These are phyloP conservation scores for Bicyclus anynana DNA, from an alignment of 1,140 invertebrate species.

Conservation along the genomic window DNA sequence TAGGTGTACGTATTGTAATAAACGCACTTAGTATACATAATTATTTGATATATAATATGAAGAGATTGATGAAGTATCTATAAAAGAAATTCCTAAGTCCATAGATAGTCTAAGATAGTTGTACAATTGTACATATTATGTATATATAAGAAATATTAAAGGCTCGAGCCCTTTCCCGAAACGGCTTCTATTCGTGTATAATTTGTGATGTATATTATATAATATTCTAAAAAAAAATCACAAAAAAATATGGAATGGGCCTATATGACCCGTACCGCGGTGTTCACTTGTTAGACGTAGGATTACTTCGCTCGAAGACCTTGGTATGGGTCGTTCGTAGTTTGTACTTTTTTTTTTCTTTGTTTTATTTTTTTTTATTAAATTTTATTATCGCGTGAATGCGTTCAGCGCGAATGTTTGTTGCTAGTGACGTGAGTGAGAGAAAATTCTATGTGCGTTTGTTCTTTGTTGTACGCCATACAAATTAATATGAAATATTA, in stretches of 20 bases:
- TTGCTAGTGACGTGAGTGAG: slow-evolving; percentile 49
- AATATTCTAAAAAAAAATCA: slow-evolving; percentile 51
- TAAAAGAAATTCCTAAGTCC: slow-evolving; percentile 43
- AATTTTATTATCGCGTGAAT: slow-evolving; percentile 61
- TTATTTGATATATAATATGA: slow-evolving; percentile 3
- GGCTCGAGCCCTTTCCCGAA: slow-evolving; percentile 41
- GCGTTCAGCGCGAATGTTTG: slow-evolving; percentile 49
- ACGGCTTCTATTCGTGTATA: slow-evolving; percentile 48
- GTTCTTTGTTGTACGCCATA: slow-evolving; percentile 63
- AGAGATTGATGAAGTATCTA: slow-evolving; percentile 24
- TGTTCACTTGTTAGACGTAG: slow-evolving; percentile 26
- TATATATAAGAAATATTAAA: slow-evolving; percentile 47
- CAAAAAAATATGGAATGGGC: slow-evolving; percentile 60
- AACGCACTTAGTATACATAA: slow-evolving; percentile 9
- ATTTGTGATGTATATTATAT: slow-evolving; percentile 56
- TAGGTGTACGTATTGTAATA: slow-evolving; percentile 5
- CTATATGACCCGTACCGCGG: slow-evolving; percentile 43
- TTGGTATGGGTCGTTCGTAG: slow-evolving; percentile 40
- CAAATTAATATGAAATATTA: slow-evolving; percentile 24
- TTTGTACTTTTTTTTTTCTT: slow-evolving; percentile 41
- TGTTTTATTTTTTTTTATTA: slow-evolving; percentile 54
- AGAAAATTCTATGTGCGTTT: slow-evolving; percentile 59
- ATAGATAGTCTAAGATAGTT: slow-evolving; percentile 41
- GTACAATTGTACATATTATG: slow-evolving; percentile 63
- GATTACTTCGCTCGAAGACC: slow-evolving; percentile 33